Evolutionary conservation across 2,113 vertebrate genomes (phyloP).

Genomic region (Porphyrio hochstetteri): DNA sequence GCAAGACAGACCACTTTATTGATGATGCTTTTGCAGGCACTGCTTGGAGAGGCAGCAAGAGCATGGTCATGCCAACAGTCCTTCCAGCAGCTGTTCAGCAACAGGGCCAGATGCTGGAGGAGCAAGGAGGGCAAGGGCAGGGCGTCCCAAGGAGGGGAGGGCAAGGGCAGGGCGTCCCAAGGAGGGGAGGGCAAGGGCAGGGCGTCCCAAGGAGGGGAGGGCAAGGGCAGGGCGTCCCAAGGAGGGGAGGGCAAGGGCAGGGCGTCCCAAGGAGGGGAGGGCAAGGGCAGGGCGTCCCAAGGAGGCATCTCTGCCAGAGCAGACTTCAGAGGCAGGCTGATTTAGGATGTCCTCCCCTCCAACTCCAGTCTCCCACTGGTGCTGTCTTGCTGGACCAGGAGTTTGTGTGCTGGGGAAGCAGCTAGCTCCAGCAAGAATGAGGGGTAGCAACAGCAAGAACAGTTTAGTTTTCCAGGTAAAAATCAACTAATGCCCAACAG

Average conservation of each 20-base stretch:
- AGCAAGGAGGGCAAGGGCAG: not conserved
- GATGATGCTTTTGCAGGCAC: not conserved
- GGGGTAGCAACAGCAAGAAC: not conserved
- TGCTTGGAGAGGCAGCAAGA: not conserved
- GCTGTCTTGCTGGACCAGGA: not conserved
- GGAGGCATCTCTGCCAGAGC: not conserved
- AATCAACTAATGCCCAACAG: not conserved
- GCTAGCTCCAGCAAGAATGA: not conserved
- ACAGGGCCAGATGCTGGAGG: not conserved
- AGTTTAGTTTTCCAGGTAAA: not conserved
- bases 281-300: not conserved
- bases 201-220: not conserved
- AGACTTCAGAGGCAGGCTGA: not conserved
- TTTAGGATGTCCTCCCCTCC: not conserved
- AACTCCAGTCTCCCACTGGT: not conserved
- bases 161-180: not conserved
- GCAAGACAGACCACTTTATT: not conserved
- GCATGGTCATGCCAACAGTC: not conserved
- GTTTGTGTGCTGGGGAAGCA: not conserved
- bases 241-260: not conserved
- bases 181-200: not conserved
- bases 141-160: not conserved
- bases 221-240: not conserved
- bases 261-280: not conserved
- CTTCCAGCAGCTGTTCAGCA: not conserved